Evolutionary conservation across 1,140 invertebrate species (phyloP).

Genomic region (Leptopilina clavipes): DNA sequence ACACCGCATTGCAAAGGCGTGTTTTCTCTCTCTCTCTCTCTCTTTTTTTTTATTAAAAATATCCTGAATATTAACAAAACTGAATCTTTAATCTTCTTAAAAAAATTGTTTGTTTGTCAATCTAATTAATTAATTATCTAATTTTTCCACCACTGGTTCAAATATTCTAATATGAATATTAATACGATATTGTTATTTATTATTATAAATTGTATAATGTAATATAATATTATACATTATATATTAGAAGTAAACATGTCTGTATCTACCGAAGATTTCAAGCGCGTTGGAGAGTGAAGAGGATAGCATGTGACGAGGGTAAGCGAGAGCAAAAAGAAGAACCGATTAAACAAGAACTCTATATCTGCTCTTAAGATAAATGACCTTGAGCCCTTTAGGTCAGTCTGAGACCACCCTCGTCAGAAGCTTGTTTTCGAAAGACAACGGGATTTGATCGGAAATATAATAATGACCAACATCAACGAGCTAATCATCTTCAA

Average conservation of each 20-base stretch:
- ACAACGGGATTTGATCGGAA: constrained; percentile 18
- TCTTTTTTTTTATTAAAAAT: background rate
- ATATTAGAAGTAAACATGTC: no score
- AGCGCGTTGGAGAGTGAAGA: constrained; percentile 41
- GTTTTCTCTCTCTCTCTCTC: no score
- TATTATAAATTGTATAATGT: no score
- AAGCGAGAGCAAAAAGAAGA: constrained; percentile 43
- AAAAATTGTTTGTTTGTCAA: no score
- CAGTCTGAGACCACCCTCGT: constrained; percentile 19
- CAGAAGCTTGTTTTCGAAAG: background rate
- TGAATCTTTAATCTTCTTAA: background rate
- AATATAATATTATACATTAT: no score
- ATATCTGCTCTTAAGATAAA: constrained; percentile 48
- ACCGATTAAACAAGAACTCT: constrained; percentile 46
- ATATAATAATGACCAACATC: constrained; percentile 19
- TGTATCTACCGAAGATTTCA: constrained; percentile 37
- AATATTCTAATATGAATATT: no score
- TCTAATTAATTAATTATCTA: no score
- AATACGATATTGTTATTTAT: no score
- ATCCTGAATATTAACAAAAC: background rate
- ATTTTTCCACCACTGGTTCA: no score
- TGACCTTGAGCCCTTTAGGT: constrained; percentile 32
- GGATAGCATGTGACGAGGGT: constrained; percentile 48
- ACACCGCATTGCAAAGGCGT: background rate
- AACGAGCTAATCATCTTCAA: constrained; percentile 30